phyloP scores from a whole-genome alignment of 2,888 invertebrate species.

The Drosophila picticornis region DNA sequence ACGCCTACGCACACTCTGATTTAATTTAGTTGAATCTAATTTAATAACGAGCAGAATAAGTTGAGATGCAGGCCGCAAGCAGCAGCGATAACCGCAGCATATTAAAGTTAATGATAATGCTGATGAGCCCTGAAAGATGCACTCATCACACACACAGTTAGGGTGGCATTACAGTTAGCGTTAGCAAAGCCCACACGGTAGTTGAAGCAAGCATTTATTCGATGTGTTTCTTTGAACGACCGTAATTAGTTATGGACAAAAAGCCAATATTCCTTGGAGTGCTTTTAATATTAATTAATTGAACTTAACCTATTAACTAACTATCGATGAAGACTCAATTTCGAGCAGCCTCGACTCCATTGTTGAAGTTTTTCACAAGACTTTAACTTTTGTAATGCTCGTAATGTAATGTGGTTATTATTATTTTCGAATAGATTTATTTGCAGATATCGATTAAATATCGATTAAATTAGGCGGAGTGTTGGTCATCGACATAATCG shows the following conservation, averaged over 20 bases:
- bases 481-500: constrained; percentile 2
- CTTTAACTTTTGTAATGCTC: neutral
- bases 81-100: constrained; percentile 43
- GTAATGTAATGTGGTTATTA: neutral
- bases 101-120: constrained; percentile 55
- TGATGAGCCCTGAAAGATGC: constrained; percentile 40
- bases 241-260: neutral
- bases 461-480: neutral
- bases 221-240: neutral
- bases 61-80: constrained; percentile 41
- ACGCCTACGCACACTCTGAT: constrained; percentile 31
- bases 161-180: neutral
- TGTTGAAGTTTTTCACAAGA: neutral
- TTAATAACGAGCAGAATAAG: constrained; percentile 69
- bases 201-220: neutral
- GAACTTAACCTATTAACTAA: neutral
- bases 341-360: neutral
- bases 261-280: neutral
- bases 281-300: neutral
- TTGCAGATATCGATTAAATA: constrained; percentile 2
- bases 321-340: neutral
- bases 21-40: constrained; percentile 74
- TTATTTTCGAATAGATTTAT: neutral
- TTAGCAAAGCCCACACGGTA: neutral
- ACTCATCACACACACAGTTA: neutral